A percentile compares a stretch with the other conserved stretches of the same genome.
Evolutionary conservation across 2,888 invertebrate species (phyloP).

Genomic region (Oasisia sp.): DNA sequence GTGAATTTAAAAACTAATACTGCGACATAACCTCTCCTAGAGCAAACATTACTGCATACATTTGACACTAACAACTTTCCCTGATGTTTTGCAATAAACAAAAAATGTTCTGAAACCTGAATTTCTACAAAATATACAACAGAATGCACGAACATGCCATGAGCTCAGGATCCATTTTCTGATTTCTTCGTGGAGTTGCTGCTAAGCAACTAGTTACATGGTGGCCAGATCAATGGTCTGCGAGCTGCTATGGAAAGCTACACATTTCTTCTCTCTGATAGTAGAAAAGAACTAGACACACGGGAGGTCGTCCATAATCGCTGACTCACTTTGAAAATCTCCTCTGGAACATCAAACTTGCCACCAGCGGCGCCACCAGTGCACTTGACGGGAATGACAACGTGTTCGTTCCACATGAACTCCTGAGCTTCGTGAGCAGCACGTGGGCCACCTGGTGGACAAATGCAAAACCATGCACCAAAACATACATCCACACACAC

Average conservation of each 20-base stretch:
- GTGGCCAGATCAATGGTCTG: not conserved
- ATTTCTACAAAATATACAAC: too few species aligned
- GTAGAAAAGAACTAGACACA: not conserved
- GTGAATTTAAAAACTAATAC: too few species aligned
- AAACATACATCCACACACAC: slow-evolving; percentile 9
- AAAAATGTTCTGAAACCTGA: too few species aligned
- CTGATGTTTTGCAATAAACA: too few species aligned
- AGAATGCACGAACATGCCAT: too few species aligned
- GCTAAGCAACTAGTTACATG: too few species aligned
- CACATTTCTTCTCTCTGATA: not conserved
- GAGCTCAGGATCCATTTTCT: too few species aligned
- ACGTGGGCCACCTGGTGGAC: slow-evolving; percentile 51
- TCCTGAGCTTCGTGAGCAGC: slow-evolving; percentile 60
- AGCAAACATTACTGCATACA: too few species aligned
- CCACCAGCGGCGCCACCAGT: slow-evolving; percentile 59
- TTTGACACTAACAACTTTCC: too few species aligned
- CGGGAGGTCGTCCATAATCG: not conserved
- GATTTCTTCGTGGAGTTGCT: too few species aligned
- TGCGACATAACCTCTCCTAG: too few species aligned
- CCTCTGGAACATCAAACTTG: slow-evolving; percentile 49
- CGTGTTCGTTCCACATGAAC: slow-evolving; percentile 63
- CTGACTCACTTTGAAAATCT: slow-evolving; percentile 44
- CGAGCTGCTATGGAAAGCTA: not conserved
- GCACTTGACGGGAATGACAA: slow-evolving; percentile 59
- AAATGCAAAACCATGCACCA: not conserved